phyloP scores from a whole-genome alignment of 2,113 vertebrate genomes.

The Apaloderma vittatum region DNA sequence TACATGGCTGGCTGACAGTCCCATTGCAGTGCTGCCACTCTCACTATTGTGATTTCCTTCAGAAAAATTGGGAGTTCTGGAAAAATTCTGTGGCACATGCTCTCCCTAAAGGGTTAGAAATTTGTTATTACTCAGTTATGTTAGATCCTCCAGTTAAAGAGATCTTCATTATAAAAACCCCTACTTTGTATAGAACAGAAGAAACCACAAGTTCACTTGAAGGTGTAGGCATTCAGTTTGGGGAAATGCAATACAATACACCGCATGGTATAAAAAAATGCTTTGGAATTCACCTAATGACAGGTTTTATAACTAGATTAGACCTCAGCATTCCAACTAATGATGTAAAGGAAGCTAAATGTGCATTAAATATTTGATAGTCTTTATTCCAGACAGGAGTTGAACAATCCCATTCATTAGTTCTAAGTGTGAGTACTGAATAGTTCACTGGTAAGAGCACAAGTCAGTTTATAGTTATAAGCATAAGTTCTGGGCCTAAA shows the following conservation, averaged over 20 bases:
- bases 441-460: neutral
- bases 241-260: neutral
- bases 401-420: neutral
- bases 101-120: neutral
- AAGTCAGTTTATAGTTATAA: neutral
- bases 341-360: conserved; percentile 25
- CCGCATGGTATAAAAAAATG: neutral
- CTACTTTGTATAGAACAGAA: neutral
- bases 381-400: neutral
- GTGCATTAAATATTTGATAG: neutral
- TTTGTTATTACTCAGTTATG: neutral
- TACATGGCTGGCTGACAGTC: neutral
- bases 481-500: neutral
- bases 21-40: neutral
- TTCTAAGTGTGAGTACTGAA: neutral
- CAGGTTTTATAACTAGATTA: conserved; percentile 15
- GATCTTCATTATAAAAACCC: neutral
- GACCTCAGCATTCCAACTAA: neutral
- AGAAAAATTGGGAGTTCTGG: neutral
- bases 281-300: neutral
- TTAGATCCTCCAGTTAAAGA: neutral
- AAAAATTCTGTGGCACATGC: neutral
- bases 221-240: neutral
- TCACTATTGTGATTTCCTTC: neutral
- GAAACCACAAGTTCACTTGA: neutral